A percentile compares a stretch with the other conserved stretches of the same genome.
Evolutionary conservation across 1,140 invertebrate genomes (phyloP).

Genomic region (Aphidius ervi): DNA sequence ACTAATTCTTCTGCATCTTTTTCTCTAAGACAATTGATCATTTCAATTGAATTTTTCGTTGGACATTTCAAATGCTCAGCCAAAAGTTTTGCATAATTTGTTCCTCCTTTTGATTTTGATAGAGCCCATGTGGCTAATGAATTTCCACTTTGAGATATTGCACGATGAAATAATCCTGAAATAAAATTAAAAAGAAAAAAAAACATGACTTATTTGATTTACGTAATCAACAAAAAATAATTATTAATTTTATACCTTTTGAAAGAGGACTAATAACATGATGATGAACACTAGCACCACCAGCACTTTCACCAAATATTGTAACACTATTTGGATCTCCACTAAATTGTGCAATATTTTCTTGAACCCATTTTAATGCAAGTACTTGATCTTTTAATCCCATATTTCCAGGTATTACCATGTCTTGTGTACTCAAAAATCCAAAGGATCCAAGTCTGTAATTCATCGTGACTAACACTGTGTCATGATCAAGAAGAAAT

Average conservation of each 20-base stretch:
- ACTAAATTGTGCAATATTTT: constrained; percentile 67
- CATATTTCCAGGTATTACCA: constrained; percentile 63
- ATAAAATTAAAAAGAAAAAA: not conserved
- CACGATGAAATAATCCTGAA: constrained; percentile 67
- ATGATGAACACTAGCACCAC: constrained; percentile 63
- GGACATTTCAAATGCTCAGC: constrained; percentile 60
- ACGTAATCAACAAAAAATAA: not conserved
- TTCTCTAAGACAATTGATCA: constrained; percentile 60
- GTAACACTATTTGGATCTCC: constrained; percentile 64
- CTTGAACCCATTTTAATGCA: constrained; percentile 66
- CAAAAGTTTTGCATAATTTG: constrained; percentile 60
- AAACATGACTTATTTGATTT: not conserved
- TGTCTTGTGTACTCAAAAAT: constrained; percentile 62
- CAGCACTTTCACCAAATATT: constrained; percentile 71
- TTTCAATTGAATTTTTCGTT: constrained; percentile 45
- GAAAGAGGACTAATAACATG: constrained; percentile 68
- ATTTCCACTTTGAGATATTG: constrained; percentile 75
- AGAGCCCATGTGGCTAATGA: constrained; percentile 74
- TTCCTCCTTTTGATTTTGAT: constrained; percentile 58
- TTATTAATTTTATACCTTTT: constrained; percentile 47
- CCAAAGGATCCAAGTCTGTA: constrained; percentile 50
- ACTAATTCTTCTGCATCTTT: constrained; percentile 60
- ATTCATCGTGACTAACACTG: constrained; percentile 78
- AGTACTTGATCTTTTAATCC: constrained; percentile 72
- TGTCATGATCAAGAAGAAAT: constrained; percentile 67